These are phyloP conservation scores for Dromococcyx pavoninus DNA, from an alignment of 2,797 vertebrate species.

Conservation along the genomic window DNA sequence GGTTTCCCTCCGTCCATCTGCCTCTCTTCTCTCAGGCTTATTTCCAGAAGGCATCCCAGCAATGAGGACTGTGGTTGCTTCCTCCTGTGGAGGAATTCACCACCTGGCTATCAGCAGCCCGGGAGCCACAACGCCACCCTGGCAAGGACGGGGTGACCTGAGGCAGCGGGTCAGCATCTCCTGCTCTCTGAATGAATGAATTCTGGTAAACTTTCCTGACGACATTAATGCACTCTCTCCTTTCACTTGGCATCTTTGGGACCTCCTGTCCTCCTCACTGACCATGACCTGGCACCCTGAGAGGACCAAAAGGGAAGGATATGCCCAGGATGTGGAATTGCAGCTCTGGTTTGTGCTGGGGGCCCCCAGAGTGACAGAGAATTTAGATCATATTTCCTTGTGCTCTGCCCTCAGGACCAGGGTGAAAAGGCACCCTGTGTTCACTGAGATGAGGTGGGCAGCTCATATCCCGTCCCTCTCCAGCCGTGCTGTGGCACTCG, in stretches of 20 bases:
- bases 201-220: background rate
- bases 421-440: background rate
- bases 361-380: background rate
- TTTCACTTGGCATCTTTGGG: background rate
- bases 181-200: background rate
- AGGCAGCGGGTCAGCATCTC: background rate
- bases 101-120: background rate
- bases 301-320: background rate
- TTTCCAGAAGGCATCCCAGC: background rate
- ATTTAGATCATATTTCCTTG: background rate
- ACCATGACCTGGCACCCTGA: background rate
- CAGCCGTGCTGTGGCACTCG: fast-evolving
- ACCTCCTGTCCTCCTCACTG: background rate
- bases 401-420: fast-evolving
- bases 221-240: background rate
- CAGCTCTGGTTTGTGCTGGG: background rate
- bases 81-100: background rate
- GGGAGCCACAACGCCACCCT: background rate
- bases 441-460: background rate
- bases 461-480: background rate
- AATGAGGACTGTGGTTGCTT: background rate
- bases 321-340: background rate
- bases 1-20: background rate
- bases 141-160: background rate
- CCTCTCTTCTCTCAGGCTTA: background rate